Evolutionary conservation across 2,797 vertebrate species (phyloP), one percentile per base, ranked within the genome.

Genomic region (Carapus acus): DNA sequence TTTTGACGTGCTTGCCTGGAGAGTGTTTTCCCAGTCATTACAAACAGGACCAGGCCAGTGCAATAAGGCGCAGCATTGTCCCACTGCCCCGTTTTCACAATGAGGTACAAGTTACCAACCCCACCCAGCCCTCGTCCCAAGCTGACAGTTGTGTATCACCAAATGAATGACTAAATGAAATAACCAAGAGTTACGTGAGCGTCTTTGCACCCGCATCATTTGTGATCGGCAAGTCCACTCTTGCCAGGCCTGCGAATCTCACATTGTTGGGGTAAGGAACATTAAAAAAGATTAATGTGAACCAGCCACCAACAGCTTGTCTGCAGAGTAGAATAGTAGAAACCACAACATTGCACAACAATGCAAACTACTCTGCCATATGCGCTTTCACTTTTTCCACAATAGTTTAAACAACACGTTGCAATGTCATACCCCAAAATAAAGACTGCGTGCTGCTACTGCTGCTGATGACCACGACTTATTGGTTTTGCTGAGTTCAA

Each of bases 71-170:
- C 51, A 58, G 52, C 45, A 62, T 59, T 69, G 55, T 69, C 58
- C 52, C 3, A 37, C 67, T 80, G 68, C 74, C 71, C 62, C 52
- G 51, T 76, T 77, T 76, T 73, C 63, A 52, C 72, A 65, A 34
- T 72, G 58, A 73, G 67, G 61, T 63, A 42, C 63, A 71, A 58
- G 50, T 67, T 49, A 53, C 40, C 47, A 60, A 46, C 55, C 58
- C 56, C 24, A 44, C 39, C 23, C 45, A 47, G 43, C 43, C 24
- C 9, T 9, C 24, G 24, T 9, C 9, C 24, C 24, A 4, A 4
- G 5, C 5, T 27, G 5, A 18, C 39, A 54, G 57, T 64, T 37
- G 22, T 57, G 18, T 48, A 29, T 51, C 23, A 43, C 39, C 78
- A 54, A 71, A 9, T 33, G 34, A 36, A 59, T 58, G 44, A 73